phyloP scores from a whole-genome alignment of 2,113 vertebrate species.

The Hipposideros armiger region DNA sequence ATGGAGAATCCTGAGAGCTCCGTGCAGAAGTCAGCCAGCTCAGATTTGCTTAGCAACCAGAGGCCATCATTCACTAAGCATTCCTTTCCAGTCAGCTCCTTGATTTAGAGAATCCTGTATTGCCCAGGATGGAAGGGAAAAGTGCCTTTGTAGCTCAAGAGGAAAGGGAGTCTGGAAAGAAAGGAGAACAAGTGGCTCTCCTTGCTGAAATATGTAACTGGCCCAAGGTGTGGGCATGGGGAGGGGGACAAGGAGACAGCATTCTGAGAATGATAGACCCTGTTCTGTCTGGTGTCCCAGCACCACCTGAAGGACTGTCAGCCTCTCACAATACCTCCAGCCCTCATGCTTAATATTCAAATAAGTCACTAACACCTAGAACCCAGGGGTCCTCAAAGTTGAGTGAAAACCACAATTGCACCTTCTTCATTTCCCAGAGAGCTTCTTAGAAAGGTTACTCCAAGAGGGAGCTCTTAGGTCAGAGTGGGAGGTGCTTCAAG shows the following conservation, averaged over 20 bases:
- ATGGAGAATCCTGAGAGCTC: not conserved
- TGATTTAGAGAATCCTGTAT: not conserved
- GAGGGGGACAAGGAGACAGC: fast-evolving
- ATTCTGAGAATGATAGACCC: not conserved
- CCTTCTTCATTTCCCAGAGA: not conserved
- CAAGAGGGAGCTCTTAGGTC: fast-evolving
- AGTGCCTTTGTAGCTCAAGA: not conserved
- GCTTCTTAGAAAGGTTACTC: not conserved
- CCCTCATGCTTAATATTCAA: not conserved
- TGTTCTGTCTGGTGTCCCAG: not conserved
- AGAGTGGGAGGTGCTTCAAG: not conserved
- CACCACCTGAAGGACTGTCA: not conserved
- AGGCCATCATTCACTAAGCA: not conserved
- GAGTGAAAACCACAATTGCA: not conserved
- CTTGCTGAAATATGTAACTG: not conserved
- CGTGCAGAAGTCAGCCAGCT: not conserved
- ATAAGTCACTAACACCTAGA: not conserved
- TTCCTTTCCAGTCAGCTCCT: not conserved
- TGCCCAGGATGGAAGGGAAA: not conserved
- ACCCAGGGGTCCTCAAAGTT: not conserved
- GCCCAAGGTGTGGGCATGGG: too few relatives aligned
- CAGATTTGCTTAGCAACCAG: not conserved
- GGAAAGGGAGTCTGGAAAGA: not conserved
- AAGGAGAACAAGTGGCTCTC: not conserved
- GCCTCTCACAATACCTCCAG: not conserved